Conservation (phyloP, 2,888 invertebrate genomes). For the Oscheius myriophilus region DNA sequence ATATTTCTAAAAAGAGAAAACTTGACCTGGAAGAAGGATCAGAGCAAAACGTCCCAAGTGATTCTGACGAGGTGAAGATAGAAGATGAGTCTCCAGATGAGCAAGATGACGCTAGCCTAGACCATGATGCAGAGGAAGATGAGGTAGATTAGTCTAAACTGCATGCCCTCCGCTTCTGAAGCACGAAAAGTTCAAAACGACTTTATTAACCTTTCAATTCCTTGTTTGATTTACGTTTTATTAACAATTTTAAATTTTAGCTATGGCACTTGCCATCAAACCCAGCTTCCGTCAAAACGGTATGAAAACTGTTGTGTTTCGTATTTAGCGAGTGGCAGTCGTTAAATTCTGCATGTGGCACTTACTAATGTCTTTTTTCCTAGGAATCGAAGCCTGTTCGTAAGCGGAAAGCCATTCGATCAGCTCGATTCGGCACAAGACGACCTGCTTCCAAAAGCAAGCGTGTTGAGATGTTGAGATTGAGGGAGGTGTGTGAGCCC, state of each 20-base stretch:
- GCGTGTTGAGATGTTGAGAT: conserved; percentile 58
- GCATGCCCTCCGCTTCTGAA: conserved; percentile 14
- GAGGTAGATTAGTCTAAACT: conserved; percentile 16
- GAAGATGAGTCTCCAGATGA: conserved; percentile 17
- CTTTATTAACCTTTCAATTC: no score
- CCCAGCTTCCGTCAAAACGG: background rate
- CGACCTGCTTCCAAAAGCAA: conserved; percentile 52
- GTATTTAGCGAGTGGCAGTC: no score
- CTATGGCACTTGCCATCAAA: background rate
- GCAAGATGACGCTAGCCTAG: conserved; percentile 1
- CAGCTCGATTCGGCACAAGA: conserved; percentile 54
- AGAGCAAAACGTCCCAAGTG: background rate
- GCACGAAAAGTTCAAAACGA: background rate
- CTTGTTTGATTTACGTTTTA: no score
- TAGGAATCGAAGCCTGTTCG: conserved; percentile 27
- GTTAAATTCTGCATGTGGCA: no score
- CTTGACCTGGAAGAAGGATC: conserved; percentile 3
- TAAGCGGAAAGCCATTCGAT: conserved; percentile 22
- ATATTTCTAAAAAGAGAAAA: conserved; percentile 7
- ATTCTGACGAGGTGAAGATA: conserved; percentile 21
- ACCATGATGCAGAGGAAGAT: conserved; percentile 17
- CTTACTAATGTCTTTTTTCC: conserved; percentile 5
- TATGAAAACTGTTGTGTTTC: no score
- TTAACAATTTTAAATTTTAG: background rate
- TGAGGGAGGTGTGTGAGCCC: conserved; percentile 47